These are phyloP conservation scores for Amphipoea lucens DNA, from an alignment of 2,888 invertebrate species.

Conservation along the genomic window DNA sequence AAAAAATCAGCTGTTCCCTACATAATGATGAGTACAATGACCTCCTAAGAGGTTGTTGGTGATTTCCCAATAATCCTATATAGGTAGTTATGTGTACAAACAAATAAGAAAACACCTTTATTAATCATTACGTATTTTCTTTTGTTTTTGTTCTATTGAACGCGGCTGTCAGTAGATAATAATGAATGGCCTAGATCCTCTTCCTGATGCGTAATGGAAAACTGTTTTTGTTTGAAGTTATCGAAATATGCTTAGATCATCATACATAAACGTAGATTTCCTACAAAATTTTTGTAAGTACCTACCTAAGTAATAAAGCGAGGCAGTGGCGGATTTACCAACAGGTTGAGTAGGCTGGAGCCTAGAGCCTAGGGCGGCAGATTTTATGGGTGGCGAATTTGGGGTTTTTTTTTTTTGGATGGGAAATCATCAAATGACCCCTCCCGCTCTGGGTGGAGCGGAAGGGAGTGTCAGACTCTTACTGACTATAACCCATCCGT, in stretches of 20 bases:
- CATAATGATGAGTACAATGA: too few relatives aligned
- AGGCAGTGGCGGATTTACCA: too few relatives aligned
- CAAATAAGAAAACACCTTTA: constrained; percentile 6
- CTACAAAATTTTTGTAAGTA: background rate
- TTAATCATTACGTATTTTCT: background rate
- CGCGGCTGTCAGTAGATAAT: background rate
- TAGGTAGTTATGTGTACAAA: constrained; percentile 9
- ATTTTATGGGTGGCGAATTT: too few relatives aligned
- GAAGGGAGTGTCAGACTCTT: too few relatives aligned
- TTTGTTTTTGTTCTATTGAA: constrained; percentile 10
- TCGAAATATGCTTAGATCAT: background rate
- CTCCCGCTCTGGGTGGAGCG: too few relatives aligned
- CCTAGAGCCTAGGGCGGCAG: too few relatives aligned
- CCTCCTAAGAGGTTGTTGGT: too few relatives aligned
- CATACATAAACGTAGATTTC: background rate
- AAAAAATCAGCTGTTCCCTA: too few relatives aligned
- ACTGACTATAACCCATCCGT: too few relatives aligned
- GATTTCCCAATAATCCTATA: background rate
- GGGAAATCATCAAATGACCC: too few relatives aligned
- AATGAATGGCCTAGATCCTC: constrained; percentile 21
- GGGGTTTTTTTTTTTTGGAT: too few relatives aligned
- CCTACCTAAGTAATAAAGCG: background rate
- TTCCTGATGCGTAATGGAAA: constrained; percentile 30
- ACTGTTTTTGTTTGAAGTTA: background rate
- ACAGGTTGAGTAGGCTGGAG: too few relatives aligned